Evolutionary conservation across 2,888 invertebrate genomes (phyloP), one percentile per base, ranked within the genome.

Genomic region (Netelia melanura): DNA sequence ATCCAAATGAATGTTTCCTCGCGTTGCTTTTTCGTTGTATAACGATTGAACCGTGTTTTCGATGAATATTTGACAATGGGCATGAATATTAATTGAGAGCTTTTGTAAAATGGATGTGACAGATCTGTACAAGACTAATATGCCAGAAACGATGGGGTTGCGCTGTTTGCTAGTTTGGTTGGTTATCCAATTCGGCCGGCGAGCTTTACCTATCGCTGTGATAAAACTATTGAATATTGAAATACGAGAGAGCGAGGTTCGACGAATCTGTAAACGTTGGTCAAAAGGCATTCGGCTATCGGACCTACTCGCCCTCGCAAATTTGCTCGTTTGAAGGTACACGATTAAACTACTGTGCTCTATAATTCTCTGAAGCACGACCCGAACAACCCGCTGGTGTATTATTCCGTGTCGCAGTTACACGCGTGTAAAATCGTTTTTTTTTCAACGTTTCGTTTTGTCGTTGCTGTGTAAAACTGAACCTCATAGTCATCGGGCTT

Each of bases 141-240:
- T 54, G 21, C 54, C 3, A 30, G 30, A 56, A 61, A 48, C 25
- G 58, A 65, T 25, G 10, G 23, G 77, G 1, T 25, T 30, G 9
- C 61, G 17, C 30, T 52, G 25, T 44, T 64, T 30, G 64, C 30
- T 54, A 64, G 17, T 65, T 52, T 67, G 61, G 58, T 72, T 30
- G 6, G 30, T 30, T 30, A 78, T 74, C 64, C 30, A 38, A 61
- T 56, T 62, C 30, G 25, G 21, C 71, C 23, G 58, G 38, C 43
- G 70, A 62, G 70, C 70, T 70, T 72, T 72, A n/a, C 56, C 21
- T 48, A 30, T 17, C 56, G 17, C 30, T 78, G 82, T 38, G 77
- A 77, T 67, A 61, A 70, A 23, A 80, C 68, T 70, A 74, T 80
- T 65, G 76, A 80, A 76, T 71, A 84, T 81, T 81, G 61, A 72